phyloP scores from a whole-genome alignment of 1,140 invertebrate genomes.

The Bombus difficillimus region DNA sequence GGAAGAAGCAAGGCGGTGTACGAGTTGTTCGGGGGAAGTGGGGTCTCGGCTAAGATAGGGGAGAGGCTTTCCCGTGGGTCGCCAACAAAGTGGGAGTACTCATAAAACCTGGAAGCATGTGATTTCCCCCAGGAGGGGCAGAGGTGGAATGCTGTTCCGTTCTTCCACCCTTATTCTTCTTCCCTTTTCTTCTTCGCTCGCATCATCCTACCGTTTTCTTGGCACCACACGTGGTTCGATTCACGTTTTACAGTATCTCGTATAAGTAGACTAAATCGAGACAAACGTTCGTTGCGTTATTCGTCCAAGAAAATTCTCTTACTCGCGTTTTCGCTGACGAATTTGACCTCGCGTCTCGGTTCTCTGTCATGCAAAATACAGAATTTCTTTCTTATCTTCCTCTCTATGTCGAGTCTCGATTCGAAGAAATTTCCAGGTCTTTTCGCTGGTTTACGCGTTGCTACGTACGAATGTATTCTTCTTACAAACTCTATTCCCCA shows the following conservation, averaged over 20 bases:
- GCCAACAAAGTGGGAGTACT: constrained; percentile 62
- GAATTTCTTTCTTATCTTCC: too few species aligned
- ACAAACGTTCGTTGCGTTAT: neutral
- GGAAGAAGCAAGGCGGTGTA: constrained; percentile 16
- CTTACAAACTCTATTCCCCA: neutral
- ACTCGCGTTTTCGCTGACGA: neutral
- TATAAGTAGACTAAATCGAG: neutral
- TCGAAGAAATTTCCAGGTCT: too few species aligned
- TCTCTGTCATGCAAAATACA: neutral
- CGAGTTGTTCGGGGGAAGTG: constrained; percentile 3
- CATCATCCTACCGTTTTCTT: neutral
- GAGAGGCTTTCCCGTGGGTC: constrained; percentile 60
- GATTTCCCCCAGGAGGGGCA: constrained; percentile 78
- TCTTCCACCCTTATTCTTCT: constrained; percentile 1
- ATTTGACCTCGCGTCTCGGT: neutral
- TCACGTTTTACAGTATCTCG: neutral
- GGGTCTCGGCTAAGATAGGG: constrained; percentile 44
- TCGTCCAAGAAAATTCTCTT: neutral
- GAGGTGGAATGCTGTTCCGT: constrained; percentile 64
- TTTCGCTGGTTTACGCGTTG: neutral
- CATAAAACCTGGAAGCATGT: constrained; percentile 78
- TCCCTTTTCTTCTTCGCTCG: neutral
- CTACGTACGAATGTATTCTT: too few species aligned
- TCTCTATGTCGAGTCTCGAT: too few species aligned
- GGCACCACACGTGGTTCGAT: constrained; percentile 1